Conservation (phyloP, 2,797 vertebrate species). For the Paguma larvata region DNA sequence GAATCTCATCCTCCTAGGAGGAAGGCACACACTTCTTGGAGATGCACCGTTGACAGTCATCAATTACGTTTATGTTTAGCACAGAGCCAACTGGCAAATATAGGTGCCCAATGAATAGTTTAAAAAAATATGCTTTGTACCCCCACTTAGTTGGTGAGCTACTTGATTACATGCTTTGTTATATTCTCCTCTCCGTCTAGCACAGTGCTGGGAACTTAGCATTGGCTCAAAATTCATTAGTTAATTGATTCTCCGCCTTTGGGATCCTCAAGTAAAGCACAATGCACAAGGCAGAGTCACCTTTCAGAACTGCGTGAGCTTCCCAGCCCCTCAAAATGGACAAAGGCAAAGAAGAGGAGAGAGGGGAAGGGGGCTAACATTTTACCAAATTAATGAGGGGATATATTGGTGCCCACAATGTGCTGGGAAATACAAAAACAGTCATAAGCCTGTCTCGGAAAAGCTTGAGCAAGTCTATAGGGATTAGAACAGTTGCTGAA, state of each 20-base stretch:
- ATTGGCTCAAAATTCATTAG: conserved; percentile 66
- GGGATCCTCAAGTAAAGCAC: conserved; percentile 52
- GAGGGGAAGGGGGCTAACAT: conserved; percentile 2
- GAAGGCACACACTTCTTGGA: neutral
- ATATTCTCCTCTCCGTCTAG: neutral
- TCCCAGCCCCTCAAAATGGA: conserved; percentile 21
- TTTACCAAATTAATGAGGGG: conserved; percentile 52
- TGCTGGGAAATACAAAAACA: neutral
- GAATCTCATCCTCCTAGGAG: neutral
- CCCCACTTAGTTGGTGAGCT: neutral
- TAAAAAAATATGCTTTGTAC: neutral
- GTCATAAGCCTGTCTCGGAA: conserved; percentile 69
- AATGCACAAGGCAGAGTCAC: neutral
- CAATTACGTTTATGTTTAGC: neutral
- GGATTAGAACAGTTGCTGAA: conserved; percentile 90
- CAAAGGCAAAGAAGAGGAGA: conserved; percentile 60
- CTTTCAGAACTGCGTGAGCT: conserved; percentile 34
- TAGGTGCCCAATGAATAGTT: neutral
- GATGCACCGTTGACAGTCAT: neutral
- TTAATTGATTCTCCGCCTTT: conserved; percentile 57
- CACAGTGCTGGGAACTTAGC: conserved; percentile 30
- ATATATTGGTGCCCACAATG: conserved; percentile 58
- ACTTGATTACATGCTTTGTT: neutral
- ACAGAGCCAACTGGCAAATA: neutral
- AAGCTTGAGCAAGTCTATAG: conserved; percentile 76